Base-by-base conservation (phyloP, 2,888 invertebrate species). In the Pelosia muscerda region DNA sequence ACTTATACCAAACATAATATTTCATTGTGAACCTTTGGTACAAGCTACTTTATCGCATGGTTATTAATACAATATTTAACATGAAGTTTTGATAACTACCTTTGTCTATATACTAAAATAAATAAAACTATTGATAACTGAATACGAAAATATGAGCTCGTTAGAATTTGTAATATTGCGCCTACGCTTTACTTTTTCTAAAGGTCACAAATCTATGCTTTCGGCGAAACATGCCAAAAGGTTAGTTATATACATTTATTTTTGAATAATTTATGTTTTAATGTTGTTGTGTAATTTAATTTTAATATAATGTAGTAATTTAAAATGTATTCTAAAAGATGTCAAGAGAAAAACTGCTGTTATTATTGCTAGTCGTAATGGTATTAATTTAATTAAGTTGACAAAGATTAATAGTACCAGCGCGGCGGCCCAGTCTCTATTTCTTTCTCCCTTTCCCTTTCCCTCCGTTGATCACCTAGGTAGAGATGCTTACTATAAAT, bases 171-270 rank as follows among this genome's bases (percentile, higher is more conserved):
- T 58, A 31, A 42, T 42, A 34, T 60, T 25, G 19, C 42, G 23
- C 61, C 61, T 61, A 26, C 61, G 13, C 11, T 61, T 6, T n/a
- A 49, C 25, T n/a, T 25, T 38, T 23, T 38, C n/a, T 59, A 59
- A 59, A 34, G 59, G 34, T 38, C 23, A 31, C 58, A n/a, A 34
- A 34, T 38, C 23, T 19, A 13, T 9, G 59, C 38, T 59, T 38
- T n/a, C 49, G 9, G n/a, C 49, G n/a, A 59, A 59, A 38, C 38
- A 59, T 34, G 38, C 9, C 19, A 19, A 59, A 59, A 59, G 34
- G 59, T 59, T 58, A 22, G n/a, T 26, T 26, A 22, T 31, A 5
- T 13, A 22, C 26, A 34, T 34, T 11, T 19, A 28, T 31, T 28
- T 28, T 28, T 28, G 28, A 5, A 6, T 28, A 28, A 28, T 28